These are phyloP conservation scores for Pteromalus puparum DNA, from an alignment of 1,140 invertebrate genomes.

Conservation along the genomic window DNA sequence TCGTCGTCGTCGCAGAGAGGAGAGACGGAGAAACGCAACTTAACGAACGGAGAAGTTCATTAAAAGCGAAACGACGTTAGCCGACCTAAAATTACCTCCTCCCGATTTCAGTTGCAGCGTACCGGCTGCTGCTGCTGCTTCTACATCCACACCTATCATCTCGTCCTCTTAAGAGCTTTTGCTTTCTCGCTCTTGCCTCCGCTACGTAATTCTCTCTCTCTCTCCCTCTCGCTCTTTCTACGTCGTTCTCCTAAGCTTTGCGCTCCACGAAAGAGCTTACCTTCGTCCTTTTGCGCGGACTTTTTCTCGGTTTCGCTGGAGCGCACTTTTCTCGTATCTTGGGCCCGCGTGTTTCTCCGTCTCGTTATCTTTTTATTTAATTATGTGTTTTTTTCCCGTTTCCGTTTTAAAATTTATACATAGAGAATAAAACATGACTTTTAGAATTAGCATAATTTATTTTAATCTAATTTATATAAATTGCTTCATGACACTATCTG, in stretches of 20 bases:
- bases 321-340: no score
- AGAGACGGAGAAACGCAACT: slow-evolving; percentile 72
- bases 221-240: slow-evolving; percentile 37
- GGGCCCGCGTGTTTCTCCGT: neutral
- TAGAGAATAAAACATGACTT: neutral
- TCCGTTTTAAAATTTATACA: neutral
- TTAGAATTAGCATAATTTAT: no score
- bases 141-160: slow-evolving; percentile 53
- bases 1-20: slow-evolving; percentile 49
- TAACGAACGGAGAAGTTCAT: slow-evolving; percentile 76
- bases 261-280: neutral
- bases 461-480: no score
- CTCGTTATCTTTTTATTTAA: slow-evolving; percentile 28
- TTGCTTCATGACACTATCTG: no score
- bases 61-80: slow-evolving; percentile 75
- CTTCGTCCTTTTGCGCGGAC: neutral
- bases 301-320: neutral
- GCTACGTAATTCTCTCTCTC: neutral
- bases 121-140: slow-evolving; percentile 50
- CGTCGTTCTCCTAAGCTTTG: slow-evolving; percentile 15
- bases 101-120: slow-evolving; percentile 59
- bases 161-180: slow-evolving; percentile 52
- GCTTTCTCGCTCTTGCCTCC: slow-evolving; percentile 53
- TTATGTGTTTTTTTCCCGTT: slow-evolving; percentile 3
- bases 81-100: slow-evolving; percentile 74